Percentiles rank a stretch among this genome's conserved stretches.
phyloP scores from a whole-genome alignment of 2,888 invertebrate genomes.

The Agonopterix alstromeriana region DNA sequence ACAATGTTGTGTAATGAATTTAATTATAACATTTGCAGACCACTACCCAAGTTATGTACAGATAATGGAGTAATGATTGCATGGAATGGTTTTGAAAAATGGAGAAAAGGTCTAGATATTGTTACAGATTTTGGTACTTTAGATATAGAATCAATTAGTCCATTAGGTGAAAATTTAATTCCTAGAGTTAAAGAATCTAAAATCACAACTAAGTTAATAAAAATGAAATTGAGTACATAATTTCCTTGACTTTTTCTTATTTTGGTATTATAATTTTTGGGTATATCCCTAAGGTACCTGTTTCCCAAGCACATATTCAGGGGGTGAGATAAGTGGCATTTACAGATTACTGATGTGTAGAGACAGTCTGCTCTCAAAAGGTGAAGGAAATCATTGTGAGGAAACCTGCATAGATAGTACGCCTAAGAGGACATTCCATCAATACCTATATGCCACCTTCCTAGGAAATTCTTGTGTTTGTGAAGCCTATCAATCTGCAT shows the following conservation, averaged over 20 bases:
- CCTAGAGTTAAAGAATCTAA: conserved; percentile 73
- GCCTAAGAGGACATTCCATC: too few relatives aligned
- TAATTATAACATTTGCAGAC: conserved; percentile 82
- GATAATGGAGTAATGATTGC: conserved; percentile 99
- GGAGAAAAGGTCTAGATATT: conserved; percentile 70
- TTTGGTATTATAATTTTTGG: too few relatives aligned
- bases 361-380: too few relatives aligned
- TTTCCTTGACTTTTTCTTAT: conserved; percentile 1
- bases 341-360: too few relatives aligned
- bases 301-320: too few relatives aligned
- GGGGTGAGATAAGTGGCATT: too few relatives aligned
- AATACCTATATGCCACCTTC: too few relatives aligned
- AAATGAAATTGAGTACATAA: conserved; percentile 37
- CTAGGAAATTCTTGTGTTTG: too few relatives aligned
- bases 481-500: too few relatives aligned
- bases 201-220: conserved; percentile 62
- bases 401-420: too few relatives aligned
- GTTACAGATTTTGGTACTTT: conserved; percentile 78
- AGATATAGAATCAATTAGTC: conserved; percentile 78
- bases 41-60: conserved; percentile 91
- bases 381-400: too few relatives aligned
- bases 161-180: conserved; percentile 80
- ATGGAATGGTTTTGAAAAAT: conserved; percentile 96
- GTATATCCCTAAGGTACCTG: too few relatives aligned
- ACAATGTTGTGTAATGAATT: conserved; percentile 81